Conservation (phyloP, 2,797 vertebrate genomes). For the Ctenopoma kingsleyae region DNA sequence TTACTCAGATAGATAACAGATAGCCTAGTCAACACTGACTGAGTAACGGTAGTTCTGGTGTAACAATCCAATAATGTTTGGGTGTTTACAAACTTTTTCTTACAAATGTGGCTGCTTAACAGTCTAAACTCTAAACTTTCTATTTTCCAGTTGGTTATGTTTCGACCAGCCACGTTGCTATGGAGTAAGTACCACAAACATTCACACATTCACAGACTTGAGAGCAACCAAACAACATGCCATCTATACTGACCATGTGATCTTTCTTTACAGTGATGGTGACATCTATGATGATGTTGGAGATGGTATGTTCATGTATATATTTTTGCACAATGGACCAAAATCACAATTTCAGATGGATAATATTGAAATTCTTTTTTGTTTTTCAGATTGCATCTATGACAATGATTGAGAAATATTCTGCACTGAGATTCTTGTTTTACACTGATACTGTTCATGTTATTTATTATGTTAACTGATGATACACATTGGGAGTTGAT, state of each 20-base stretch:
- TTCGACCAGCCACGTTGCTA: conserved; percentile 79
- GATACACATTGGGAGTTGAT: conserved; percentile 10
- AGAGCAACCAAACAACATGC: neutral
- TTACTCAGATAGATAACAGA: too few species aligned
- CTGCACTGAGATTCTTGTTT: conserved; percentile 4
- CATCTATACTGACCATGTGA: conserved; percentile 12
- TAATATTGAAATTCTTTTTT: neutral
- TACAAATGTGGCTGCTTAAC: too few species aligned
- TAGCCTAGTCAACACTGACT: too few species aligned
- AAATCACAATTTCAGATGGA: neutral
- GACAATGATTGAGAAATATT: conserved; percentile 87
- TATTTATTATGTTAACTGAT: conserved; percentile 69
- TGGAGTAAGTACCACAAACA: conserved; percentile 87
- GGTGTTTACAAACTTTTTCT: too few species aligned
- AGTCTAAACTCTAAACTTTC: conserved; percentile 19
- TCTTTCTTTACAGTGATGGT: conserved; percentile 83
- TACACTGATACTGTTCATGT: conserved; percentile 34
- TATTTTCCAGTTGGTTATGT: conserved; percentile 92
- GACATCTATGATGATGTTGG: conserved; percentile 95
- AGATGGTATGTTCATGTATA: conserved; percentile 86
- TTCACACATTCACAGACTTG: conserved; percentile 2
- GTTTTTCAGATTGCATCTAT: conserved; percentile 90
- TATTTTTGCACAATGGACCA: neutral
- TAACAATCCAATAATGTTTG: too few species aligned
- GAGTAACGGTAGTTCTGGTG: too few species aligned